phyloP scores from a whole-genome alignment of 2,797 vertebrate species.

The Benthosema pterotum region DNA sequence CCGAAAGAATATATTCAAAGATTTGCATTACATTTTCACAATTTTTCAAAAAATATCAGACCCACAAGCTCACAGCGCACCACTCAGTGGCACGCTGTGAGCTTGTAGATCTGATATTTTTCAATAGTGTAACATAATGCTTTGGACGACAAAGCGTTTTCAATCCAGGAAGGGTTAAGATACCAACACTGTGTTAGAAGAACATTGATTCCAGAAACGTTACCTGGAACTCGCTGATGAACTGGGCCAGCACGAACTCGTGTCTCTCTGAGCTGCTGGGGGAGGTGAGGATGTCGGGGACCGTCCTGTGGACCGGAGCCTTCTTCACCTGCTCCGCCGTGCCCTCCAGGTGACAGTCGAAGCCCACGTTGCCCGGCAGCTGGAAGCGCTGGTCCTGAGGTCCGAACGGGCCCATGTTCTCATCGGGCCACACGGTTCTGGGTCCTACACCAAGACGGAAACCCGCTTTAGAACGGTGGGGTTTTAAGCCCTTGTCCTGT shows the following conservation, averaged over 20 bases:
- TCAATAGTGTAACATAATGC: too few relatives aligned
- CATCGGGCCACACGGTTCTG: conserved; percentile 95
- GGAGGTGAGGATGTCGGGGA: conserved; percentile 87
- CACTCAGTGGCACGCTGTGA: too few relatives aligned
- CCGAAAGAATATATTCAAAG: too few relatives aligned
- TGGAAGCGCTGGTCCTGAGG: conserved; percentile 95
- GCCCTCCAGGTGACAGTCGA: conserved; percentile 91
- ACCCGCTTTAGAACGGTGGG: too few relatives aligned
- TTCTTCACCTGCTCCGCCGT: conserved; percentile 69
- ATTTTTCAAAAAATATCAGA: too few relatives aligned
- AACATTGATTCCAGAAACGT: conserved; percentile 10
- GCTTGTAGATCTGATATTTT: too few relatives aligned
- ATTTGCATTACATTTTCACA: too few relatives aligned
- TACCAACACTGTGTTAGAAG: too few relatives aligned
- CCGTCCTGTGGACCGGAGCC: conserved; percentile 66
- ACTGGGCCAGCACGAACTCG: conserved; percentile 92
- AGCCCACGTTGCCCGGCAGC: conserved; percentile 92
- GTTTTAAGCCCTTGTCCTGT: too few relatives aligned
- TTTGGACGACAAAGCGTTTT: too few relatives aligned
- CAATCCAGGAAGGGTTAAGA: too few relatives aligned
- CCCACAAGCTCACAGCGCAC: too few relatives aligned
- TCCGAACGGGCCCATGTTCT: conserved; percentile 95
- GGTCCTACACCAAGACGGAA: conserved; percentile 72
- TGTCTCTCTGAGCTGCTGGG: conserved; percentile 88
- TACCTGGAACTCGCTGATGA: conserved; percentile 90